Conservation (phyloP, 2,797 vertebrate genomes). For the Gymnothorax javanicus region DNA sequence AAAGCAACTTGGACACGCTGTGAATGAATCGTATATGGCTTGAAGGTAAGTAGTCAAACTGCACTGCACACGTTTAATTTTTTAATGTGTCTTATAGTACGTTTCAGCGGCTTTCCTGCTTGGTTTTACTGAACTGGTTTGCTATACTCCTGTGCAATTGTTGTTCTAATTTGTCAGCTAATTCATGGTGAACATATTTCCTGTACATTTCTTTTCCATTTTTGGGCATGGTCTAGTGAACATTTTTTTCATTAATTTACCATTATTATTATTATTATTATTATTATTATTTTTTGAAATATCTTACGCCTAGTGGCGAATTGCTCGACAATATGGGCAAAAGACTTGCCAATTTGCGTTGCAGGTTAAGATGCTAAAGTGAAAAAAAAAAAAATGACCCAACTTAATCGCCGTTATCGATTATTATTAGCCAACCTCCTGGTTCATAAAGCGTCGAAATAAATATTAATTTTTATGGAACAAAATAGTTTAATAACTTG, state of each 20-base stretch:
- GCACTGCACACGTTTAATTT: neutral
- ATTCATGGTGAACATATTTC: neutral
- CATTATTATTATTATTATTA: neutral
- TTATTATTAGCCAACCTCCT: too few relatives aligned
- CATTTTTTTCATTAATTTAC: neutral
- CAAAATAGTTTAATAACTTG: too few relatives aligned
- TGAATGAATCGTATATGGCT: constrained; percentile 67
- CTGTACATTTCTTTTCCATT: neutral
- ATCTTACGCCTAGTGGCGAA: too few relatives aligned
- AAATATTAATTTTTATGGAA: too few relatives aligned
- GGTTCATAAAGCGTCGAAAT: too few relatives aligned
- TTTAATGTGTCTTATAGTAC: neutral
- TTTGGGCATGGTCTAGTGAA: neutral
- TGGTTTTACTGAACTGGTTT: neutral
- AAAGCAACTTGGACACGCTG: constrained; percentile 44
- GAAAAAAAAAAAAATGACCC: too few relatives aligned
- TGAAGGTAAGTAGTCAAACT: constrained; percentile 69
- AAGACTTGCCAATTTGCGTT: too few relatives aligned
- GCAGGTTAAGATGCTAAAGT: too few relatives aligned
- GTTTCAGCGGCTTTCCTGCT: neutral
- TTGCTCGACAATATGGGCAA: too few relatives aligned
- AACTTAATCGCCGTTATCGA: too few relatives aligned
- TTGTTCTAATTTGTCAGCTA: neutral
- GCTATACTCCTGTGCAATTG: neutral
- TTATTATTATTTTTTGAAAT: too few relatives aligned